phyloP scores from a whole-genome alignment of 2,888 invertebrate species.

The Euphydryas editha region DNA sequence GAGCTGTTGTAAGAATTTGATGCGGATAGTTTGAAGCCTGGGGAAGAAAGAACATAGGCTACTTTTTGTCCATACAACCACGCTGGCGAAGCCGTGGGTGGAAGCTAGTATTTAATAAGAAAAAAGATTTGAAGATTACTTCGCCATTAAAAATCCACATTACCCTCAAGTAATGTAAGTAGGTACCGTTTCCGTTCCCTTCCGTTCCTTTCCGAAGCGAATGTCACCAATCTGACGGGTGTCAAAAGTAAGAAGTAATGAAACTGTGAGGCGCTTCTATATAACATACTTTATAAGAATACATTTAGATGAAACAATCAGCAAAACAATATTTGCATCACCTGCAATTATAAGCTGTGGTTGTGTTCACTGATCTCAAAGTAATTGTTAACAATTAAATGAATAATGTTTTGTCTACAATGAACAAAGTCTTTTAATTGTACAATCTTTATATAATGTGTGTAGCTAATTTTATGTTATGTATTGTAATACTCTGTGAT shows the following conservation, averaged over 20 bases:
- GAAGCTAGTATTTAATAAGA: too few relatives aligned
- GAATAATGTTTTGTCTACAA: conserved; percentile 13
- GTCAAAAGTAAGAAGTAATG: background rate
- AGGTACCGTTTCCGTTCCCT: too few relatives aligned
- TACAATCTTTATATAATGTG: background rate
- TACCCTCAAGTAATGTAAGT: too few relatives aligned
- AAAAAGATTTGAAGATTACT: too few relatives aligned
- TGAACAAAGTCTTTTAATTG: conserved; percentile 15
- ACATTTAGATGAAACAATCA: background rate
- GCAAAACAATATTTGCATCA: background rate
- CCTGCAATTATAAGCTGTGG: background rate
- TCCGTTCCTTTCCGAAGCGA: background rate
- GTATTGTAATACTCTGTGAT: background rate
- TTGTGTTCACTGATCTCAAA: background rate
- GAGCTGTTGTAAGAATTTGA: too few relatives aligned
- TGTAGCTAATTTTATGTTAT: background rate
- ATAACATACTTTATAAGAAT: background rate
- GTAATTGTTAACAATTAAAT: conserved; percentile 3
- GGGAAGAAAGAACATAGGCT: too few relatives aligned
- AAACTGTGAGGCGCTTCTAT: background rate
- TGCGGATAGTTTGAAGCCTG: too few relatives aligned
- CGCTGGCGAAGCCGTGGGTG: too few relatives aligned
- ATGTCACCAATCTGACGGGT: background rate
- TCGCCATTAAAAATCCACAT: too few relatives aligned
- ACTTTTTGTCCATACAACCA: too few relatives aligned